Percentiles rank a stretch among this genome's conserved stretches.
Evolutionary conservation across 2,797 vertebrate species (phyloP).

Genomic region (Sebastes alutus): DNA sequence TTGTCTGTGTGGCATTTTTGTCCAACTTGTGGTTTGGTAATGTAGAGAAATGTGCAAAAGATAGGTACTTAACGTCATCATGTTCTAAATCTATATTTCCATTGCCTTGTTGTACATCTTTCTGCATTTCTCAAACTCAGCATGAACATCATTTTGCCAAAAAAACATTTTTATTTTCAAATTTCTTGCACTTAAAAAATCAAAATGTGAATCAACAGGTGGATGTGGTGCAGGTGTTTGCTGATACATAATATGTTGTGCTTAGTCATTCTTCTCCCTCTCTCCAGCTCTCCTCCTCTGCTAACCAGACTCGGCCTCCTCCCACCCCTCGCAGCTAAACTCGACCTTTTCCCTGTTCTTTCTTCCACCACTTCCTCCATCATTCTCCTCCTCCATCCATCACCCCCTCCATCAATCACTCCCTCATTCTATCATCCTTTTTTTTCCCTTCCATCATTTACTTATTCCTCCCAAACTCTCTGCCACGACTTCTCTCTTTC

Average conservation of each 20-base stretch:
- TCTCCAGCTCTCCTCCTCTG: background rate
- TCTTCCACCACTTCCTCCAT: constrained; percentile 52
- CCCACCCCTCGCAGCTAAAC: background rate
- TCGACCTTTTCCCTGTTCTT: constrained; percentile 29
- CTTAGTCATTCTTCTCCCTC: background rate
- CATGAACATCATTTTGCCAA: constrained; percentile 66
- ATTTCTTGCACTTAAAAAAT: background rate
- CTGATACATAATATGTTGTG: background rate
- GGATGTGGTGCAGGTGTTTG: constrained; percentile 15
- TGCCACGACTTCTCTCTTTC: constrained; percentile 3
- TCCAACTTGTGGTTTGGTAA: background rate
- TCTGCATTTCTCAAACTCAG: constrained; percentile 1
- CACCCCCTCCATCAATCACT: constrained; percentile 41
- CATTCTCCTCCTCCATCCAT: constrained; percentile 24
- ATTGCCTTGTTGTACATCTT: background rate
- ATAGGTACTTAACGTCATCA: background rate
- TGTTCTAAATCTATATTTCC: background rate
- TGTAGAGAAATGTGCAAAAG: background rate
- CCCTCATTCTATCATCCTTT: constrained; percentile 33
- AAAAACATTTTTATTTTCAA: constrained; percentile 3
- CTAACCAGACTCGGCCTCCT: constrained; percentile 12
- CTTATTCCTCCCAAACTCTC: constrained; percentile 23
- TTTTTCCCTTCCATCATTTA: constrained; percentile 35
- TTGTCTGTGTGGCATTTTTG: background rate
- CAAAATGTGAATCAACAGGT: background rate